Conservation (phyloP, 2,797 vertebrate species). For the Cercopithecus neglectus region DNA sequence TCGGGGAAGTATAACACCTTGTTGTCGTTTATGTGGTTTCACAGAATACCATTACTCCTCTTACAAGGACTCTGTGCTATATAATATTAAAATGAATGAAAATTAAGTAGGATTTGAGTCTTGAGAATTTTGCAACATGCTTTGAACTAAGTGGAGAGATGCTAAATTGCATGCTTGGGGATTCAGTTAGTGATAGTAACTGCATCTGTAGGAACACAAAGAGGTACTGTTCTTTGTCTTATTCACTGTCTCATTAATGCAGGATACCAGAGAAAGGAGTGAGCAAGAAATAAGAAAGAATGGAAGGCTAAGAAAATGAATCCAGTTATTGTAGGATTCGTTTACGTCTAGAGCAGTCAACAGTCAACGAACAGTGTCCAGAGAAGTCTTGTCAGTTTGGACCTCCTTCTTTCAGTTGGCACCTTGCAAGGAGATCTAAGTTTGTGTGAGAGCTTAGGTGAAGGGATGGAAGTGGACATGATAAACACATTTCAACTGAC, state of each 20-base stretch:
- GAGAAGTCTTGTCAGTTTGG: neutral
- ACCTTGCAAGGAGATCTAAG: neutral
- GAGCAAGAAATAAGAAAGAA: neutral
- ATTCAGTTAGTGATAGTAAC: neutral
- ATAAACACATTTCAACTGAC: neutral
- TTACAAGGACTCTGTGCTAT: neutral
- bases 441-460: neutral
- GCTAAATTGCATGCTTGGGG: neutral
- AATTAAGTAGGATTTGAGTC: neutral
- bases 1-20: neutral
- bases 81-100: conserved; percentile 19
- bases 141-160: neutral
- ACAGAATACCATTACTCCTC: neutral
- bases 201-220: neutral
- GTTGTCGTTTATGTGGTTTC: neutral
- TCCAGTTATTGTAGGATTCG: neutral
- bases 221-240: neutral
- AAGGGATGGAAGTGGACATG: neutral
- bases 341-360: neutral
- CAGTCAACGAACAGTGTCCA: neutral
- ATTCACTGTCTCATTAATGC: neutral
- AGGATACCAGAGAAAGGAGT: neutral
- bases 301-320: neutral
- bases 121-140: conserved; percentile 8
- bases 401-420: neutral